Conservation (phyloP, 2,888 invertebrate species). For the Drosophila meridionalis region DNA sequence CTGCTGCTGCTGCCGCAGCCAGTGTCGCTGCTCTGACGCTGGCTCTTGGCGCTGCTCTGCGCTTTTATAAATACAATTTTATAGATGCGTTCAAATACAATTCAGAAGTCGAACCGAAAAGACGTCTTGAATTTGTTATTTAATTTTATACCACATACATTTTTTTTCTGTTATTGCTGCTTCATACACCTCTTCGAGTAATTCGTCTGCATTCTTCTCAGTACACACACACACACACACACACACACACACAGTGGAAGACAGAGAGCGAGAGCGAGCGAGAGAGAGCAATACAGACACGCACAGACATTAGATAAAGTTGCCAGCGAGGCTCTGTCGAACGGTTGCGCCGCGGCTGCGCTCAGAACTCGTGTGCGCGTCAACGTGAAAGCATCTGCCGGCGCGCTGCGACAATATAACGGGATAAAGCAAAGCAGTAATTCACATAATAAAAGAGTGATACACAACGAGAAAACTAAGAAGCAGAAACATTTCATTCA, state of each 20-base stretch:
- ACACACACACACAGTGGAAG: background rate
- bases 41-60: slow-evolving; percentile 47
- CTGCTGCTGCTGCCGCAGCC: slow-evolving; percentile 17
- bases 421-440: slow-evolving; percentile 30
- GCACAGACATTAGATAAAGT: slow-evolving; percentile 51
- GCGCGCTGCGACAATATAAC: slow-evolving; percentile 51
- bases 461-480: background rate
- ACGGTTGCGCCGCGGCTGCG: slow-evolving; percentile 78
- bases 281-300: slow-evolving; percentile 14
- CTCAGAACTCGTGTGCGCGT: slow-evolving; percentile 83
- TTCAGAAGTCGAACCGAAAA: slow-evolving; percentile 65
- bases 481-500: slow-evolving; percentile 5
- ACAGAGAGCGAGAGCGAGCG: background rate
- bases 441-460: slow-evolving; percentile 14
- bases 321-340: slow-evolving; percentile 68
- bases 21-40: slow-evolving; percentile 38
- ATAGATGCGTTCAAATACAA: slow-evolving; percentile 76
- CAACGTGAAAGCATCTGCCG: slow-evolving; percentile 78
- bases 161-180: slow-evolving; percentile 12
- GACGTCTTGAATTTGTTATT: slow-evolving; percentile 66
- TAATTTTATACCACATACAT: slow-evolving; percentile 24
- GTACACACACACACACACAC: slow-evolving; percentile 9
- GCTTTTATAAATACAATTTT: slow-evolving; percentile 84
- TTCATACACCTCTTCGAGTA: slow-evolving; percentile 11
- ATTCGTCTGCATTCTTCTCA: slow-evolving; percentile 43